Evolutionary conservation across 2,888 invertebrate species (phyloP).

Genomic region (Mechanitis messenoides): DNA sequence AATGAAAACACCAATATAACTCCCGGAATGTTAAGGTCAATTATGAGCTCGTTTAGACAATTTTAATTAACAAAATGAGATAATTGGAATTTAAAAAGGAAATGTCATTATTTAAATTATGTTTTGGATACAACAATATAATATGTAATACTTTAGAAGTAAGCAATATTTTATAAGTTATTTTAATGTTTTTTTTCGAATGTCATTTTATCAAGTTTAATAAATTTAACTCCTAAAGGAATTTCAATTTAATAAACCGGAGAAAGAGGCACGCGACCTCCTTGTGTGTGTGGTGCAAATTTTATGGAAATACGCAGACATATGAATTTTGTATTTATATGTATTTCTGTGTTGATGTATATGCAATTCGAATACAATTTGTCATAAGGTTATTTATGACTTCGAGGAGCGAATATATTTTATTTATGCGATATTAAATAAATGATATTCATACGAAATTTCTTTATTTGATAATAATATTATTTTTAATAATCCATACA

Average conservation of each 20-base stretch:
- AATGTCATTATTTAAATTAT: neutral
- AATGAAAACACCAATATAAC: constrained; percentile 33
- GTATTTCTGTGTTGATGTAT: no score
- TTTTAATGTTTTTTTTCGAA: constrained; percentile 10
- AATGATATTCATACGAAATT: neutral
- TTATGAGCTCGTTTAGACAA: constrained; percentile 6
- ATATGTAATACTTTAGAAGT: neutral
- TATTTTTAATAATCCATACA: no score
- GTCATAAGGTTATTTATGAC: constrained; percentile 17
- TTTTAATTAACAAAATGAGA: constrained; percentile 3
- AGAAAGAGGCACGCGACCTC: constrained; percentile 30
- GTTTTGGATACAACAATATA: neutral
- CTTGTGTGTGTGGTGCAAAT: constrained; percentile 54
- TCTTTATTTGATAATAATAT: no score
- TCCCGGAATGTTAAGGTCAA: constrained; percentile 24
- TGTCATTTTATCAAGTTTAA: neutral
- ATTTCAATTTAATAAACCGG: constrained; percentile 32
- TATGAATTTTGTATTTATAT: constrained; percentile 19
- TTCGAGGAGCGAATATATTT: constrained; percentile 1
- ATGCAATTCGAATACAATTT: constrained; percentile 20
- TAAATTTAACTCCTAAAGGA: constrained; percentile 9
- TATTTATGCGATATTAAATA: neutral
- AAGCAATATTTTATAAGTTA: no score
- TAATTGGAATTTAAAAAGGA: neutral
- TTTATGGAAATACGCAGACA: constrained; percentile 45